Base-by-base conservation (phyloP, 1,140 invertebrate species). In the Apis mellifera region DNA sequence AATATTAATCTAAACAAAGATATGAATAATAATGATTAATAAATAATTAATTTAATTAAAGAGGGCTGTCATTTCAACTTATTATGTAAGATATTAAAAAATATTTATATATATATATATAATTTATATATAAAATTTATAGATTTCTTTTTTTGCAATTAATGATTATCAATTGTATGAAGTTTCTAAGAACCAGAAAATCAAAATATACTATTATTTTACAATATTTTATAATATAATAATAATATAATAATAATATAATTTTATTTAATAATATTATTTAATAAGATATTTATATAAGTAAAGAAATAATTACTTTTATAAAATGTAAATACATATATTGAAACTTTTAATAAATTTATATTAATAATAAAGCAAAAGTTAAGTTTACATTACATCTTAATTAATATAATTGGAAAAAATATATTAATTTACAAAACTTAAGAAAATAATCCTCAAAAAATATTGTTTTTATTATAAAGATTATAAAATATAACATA, bases 1-100 rank as follows among this genome's bases (percentile, higher is more conserved):
- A 57, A 66, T 77, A 62, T 21, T 52, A 19, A 42, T 76, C 2
- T 5, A 69, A 57, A 11, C 1, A 78, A 59, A 48, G 54, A 9
- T 54, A 62, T 50, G 52, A 57, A 23, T 9, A 19, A 59, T 26
- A 59, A 17, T 21, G 13, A 68, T 68, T 55, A 17, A 68, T n/a
- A 57, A 57, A 21, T 80, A 54, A 65, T 26, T 9, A 32, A 59
- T 78, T 23, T 57, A 21, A 55, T 17, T 12, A 17, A 74, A 42
- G n/a, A 64, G 78, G 70, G 59, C 64, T 80, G 78, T 74, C 60
- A 80, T 52, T n/a, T 55, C 32, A 26, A 69, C 57, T 79, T 79
- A 54, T 13, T 69, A 68, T 68, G 50, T 21, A 9, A 66, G 9
- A 48, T 48, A 21, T 42, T 9, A 21, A n/a, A 66, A 32, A 66